Conservation (phyloP, 2,888 invertebrate genomes). For the Pollenia amentaria region DNA sequence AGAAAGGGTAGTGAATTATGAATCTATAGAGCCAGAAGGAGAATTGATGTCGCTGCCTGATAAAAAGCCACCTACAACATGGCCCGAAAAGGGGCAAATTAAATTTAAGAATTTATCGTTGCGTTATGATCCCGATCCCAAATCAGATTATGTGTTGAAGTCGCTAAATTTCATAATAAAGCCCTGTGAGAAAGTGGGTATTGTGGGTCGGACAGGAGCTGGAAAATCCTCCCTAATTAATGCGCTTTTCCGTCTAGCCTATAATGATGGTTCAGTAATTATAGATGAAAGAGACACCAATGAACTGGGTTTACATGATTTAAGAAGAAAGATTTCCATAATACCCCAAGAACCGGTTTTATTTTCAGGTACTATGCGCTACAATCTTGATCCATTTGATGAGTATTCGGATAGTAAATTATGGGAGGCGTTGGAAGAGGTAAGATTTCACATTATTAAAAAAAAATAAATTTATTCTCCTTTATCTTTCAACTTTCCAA, state of each 20-base stretch:
- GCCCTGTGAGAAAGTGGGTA: slow-evolving; percentile 89
- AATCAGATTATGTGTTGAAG: slow-evolving; percentile 90
- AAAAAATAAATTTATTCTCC: background rate
- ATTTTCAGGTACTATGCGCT: slow-evolving; percentile 94
- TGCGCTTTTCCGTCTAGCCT: slow-evolving; percentile 91
- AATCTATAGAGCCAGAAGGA: slow-evolving; percentile 84
- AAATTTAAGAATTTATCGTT: slow-evolving; percentile 89
- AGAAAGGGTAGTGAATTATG: slow-evolving; percentile 91
- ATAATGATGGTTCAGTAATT: slow-evolving; percentile 90
- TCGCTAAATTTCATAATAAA: slow-evolving; percentile 88
- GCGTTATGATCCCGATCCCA: slow-evolving; percentile 87
- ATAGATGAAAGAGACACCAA: slow-evolving; percentile 92
- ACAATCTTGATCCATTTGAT: slow-evolving; percentile 95
- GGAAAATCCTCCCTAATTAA: slow-evolving; percentile 90
- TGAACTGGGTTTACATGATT: slow-evolving; percentile 89
- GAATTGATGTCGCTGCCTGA: slow-evolving; percentile 88
- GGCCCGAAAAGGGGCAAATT: slow-evolving; percentile 90
- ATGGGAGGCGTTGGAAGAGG: slow-evolving; percentile 93
- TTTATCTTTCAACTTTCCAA: background rate
- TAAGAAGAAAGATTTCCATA: slow-evolving; percentile 91
- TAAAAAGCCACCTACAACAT: slow-evolving; percentile 88
- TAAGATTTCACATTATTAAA: slow-evolving; percentile 76
- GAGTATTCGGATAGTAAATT: slow-evolving; percentile 91
- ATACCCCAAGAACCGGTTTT: slow-evolving; percentile 94
- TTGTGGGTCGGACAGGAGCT: slow-evolving; percentile 90